Evolutionary conservation across 2,888 invertebrate genomes (phyloP), one percentile per base, ranked within the genome.

Genomic region (Quadriops clusia): DNA sequence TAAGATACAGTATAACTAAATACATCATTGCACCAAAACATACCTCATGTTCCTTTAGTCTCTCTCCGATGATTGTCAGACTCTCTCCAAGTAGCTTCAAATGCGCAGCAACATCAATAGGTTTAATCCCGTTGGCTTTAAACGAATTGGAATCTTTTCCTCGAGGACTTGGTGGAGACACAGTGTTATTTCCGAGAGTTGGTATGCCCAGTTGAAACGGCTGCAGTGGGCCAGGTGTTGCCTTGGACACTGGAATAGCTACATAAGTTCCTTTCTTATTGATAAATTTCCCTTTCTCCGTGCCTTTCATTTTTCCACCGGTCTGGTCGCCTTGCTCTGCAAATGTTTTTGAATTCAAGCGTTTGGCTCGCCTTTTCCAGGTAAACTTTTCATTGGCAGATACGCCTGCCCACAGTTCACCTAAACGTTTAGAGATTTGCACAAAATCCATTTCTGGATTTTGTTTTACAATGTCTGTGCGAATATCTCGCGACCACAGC

Each of bases 71-170:
- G 51, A 90, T 89, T 25, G 84, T 83, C 10, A 95, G 68, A 50
- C 90, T 93, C 60, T 94, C 94, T 0, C 94, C 94, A 8, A 95
- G 66, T 33, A 94, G 65, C 30, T 90, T 83, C 6, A 94, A 67
- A 58, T 94, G 91, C 0, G 94, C 91, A 1, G 93, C 93, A 12
- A 89, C 83, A 58, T 94, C 93, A 1, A 86, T 75, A 0, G 89
- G 81, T 32, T 80, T 77, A 23, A 83, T 83, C 5, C 80, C 81
- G 5, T 75, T 69, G 13, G 75, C 72, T 55, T 76, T 75, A 56
- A 70, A 74, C 4, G 40, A 34, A 5, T 39, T 39, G 1, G 37
- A 23, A 8, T 60, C 58, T 37, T 54, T 58, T 4, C 60, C 40
- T 33, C 53, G 44, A 9, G 59, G 57, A 43, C 58, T 58, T 4